phyloP scores from a whole-genome alignment of 2,113 vertebrate species.

The Hippocampus zosterae region DNA sequence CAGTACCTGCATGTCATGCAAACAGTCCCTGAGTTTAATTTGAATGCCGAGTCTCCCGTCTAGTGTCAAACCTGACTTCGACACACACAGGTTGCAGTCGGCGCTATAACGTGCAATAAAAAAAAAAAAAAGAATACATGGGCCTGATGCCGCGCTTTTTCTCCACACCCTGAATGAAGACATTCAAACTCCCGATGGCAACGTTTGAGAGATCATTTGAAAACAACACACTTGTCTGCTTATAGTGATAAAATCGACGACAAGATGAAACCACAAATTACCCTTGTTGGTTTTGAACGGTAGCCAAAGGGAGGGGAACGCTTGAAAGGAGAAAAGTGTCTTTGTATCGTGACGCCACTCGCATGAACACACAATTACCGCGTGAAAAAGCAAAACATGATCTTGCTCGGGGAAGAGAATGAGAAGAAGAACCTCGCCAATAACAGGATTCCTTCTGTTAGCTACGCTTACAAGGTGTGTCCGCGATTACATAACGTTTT shows the following conservation, averaged over 20 bases:
- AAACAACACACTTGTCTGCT: neutral
- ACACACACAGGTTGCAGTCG: too few relatives aligned
- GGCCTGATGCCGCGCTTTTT: too few relatives aligned
- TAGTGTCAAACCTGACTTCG: too few relatives aligned
- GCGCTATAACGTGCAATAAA: too few relatives aligned
- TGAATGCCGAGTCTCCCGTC: too few relatives aligned
- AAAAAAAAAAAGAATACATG: too few relatives aligned
- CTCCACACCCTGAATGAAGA: neutral
- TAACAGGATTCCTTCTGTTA: slow-evolving; percentile 6
- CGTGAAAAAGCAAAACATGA: slow-evolving; percentile 19
- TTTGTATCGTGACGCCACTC: neutral
- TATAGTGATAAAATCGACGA: slow-evolving; percentile 1
- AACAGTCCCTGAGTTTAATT: too few relatives aligned
- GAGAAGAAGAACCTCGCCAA: slow-evolving; percentile 11
- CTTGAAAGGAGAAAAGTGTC: neutral
- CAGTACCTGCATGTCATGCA: too few relatives aligned
- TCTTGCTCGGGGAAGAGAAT: slow-evolving; percentile 19
- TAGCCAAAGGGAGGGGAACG: slow-evolving; percentile 3
- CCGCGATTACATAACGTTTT: slow-evolving; percentile 21
- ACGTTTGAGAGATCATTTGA: neutral
- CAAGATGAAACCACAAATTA: slow-evolving; percentile 1
- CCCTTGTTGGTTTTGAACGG: slow-evolving; percentile 5
- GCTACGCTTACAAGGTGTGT: neutral
- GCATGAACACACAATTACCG: neutral
- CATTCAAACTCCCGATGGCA: neutral